Evolutionary conservation across 2,113 vertebrate genomes (phyloP), one percentile per base, ranked within the genome.

Genomic region (Marmota flaviventris): DNA sequence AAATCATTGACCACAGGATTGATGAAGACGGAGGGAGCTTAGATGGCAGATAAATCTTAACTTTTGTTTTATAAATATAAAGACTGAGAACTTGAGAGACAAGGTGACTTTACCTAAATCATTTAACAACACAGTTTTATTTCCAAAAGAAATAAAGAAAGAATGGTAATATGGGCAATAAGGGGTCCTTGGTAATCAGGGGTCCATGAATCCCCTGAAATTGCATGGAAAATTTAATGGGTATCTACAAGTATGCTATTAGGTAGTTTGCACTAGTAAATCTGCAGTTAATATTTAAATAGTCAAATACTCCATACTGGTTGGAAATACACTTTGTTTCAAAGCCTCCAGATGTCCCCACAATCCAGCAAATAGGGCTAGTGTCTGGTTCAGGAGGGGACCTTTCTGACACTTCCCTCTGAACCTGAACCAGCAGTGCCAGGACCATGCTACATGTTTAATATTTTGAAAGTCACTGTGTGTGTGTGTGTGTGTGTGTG

Each of bases 81-180:
- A 93, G 65, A 86, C 27, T 4, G 63, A 56, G 9, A 78, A 51
- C 53, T 79, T 51, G 32, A 11, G 32, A 93, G 29, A 8, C 53
- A 37, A 22, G 42, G 27, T 22, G 9, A 67, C 5, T 70, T 34
- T 37, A 77, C 8, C 27, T 72, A 86, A 83, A 25, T 88, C 39
- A 84, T 37, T 5, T 34, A 69, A 83, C 8, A 8, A 76, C 65
- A 18, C 63, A 25, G 8, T 32, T 97, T 85, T 70, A 58, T 45
- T 93, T 93, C 85, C 37, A 65, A 78, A 70, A 84, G n/a, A 89
- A 95, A 76, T 56, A 86, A 75, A 84, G 29, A 89, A 95, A 75
- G 4, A 2, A 13, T 4, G 29, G 34, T 69, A 83, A 81, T 29
- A n/a, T 51, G 48, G 48, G 48, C 12, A 51, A 51, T 51, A 11